Percentiles rank a stretch among this genome's conserved stretches.
phyloP scores from a whole-genome alignment of 2,113 vertebrate genomes.

The Zapus hudsonius region DNA sequence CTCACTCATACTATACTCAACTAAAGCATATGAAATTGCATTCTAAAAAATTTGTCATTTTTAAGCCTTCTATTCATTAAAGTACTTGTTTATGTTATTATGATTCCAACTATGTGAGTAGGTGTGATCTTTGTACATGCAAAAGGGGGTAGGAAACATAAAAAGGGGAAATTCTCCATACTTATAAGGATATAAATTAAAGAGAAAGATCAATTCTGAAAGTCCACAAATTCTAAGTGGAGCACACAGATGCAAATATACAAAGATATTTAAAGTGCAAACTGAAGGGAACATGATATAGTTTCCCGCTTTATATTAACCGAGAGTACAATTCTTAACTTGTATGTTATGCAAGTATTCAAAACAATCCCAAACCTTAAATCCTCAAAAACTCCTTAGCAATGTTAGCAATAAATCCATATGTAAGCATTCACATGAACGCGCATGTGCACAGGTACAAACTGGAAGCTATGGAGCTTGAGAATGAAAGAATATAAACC shows the following conservation, averaged over 20 bases:
- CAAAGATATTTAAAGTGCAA: not conserved
- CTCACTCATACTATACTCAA: not conserved
- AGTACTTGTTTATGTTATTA: not conserved
- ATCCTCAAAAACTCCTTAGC: constrained; percentile 4
- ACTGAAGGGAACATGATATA: constrained; percentile 13
- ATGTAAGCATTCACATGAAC: not conserved
- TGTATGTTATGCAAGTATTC: not conserved
- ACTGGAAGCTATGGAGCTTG: not conserved
- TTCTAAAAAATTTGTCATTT: not conserved
- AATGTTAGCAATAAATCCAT: not conserved
- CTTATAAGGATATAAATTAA: not conserved
- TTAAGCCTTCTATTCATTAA: not conserved
- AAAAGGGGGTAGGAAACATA: not conserved
- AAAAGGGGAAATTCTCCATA: not conserved
- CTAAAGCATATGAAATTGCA: not conserved
- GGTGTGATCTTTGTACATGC: not conserved
- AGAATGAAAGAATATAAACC: not conserved
- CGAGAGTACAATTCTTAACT: not conserved
- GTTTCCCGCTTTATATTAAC: not conserved
- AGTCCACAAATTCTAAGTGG: not conserved
- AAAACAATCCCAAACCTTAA: not conserved
- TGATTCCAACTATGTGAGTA: not conserved
- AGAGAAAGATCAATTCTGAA: not conserved
- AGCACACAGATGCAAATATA: not conserved
- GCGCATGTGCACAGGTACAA: accelerated